phyloP scores from a whole-genome alignment of 2,797 vertebrate species.

The Gambusia yucatana region DNA sequence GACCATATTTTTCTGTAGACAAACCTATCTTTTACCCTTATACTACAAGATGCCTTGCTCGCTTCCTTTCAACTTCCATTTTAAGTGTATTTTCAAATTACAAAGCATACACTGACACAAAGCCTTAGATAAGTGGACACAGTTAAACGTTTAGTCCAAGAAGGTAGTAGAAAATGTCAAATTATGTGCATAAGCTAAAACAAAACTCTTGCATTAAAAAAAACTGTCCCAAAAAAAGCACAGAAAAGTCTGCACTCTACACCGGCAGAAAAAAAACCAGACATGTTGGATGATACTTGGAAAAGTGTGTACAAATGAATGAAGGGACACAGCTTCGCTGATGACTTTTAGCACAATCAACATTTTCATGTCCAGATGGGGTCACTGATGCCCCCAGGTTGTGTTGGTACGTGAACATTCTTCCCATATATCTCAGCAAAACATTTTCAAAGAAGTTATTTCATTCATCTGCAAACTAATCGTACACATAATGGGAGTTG shows the following conservation, averaged over 20 bases:
- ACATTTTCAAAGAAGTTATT: slow-evolving; percentile 35
- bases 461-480: slow-evolving; percentile 49
- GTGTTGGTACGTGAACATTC: slow-evolving; percentile 30
- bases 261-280: slow-evolving; percentile 29
- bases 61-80: not conserved
- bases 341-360: slow-evolving; percentile 41
- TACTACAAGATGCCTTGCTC: not conserved
- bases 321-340: slow-evolving; percentile 38
- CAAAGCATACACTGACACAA: slow-evolving; percentile 22
- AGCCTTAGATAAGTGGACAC: slow-evolving; percentile 21
- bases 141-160: slow-evolving; percentile 46
- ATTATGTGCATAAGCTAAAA: slow-evolving; percentile 19
- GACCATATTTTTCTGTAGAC: not conserved
- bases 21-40: not conserved
- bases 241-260: slow-evolving; percentile 3
- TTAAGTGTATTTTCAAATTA: not conserved
- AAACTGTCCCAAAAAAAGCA: slow-evolving; percentile 4
- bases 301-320: slow-evolving; percentile 35
- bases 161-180: slow-evolving; percentile 53
- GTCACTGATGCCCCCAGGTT: slow-evolving; percentile 24
- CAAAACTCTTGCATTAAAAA: slow-evolving; percentile 15
- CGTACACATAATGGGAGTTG: slow-evolving; percentile 48
- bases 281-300: slow-evolving; percentile 13
- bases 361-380: slow-evolving; percentile 49
- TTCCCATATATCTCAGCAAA: slow-evolving; percentile 39